phyloP scores from a whole-genome alignment of 1,140 invertebrate species.

The Neodiprion fabricii region DNA sequence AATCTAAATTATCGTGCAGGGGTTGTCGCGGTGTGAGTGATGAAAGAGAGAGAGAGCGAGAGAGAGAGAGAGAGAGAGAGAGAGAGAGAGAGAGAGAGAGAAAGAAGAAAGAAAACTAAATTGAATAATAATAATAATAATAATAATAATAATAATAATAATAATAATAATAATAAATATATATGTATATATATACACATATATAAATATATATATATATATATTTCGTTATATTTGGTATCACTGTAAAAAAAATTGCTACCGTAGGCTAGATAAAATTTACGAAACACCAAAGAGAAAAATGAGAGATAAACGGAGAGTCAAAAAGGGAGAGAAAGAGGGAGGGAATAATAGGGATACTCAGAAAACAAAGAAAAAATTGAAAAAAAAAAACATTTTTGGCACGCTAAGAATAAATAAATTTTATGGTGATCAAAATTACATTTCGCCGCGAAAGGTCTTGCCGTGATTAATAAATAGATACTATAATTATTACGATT shows the following conservation, averaged over 20 bases:
- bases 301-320: conserved; percentile 17
- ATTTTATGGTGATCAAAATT: conserved; percentile 36
- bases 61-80: conserved; percentile 16
- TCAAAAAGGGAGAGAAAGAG: conserved; percentile 36
- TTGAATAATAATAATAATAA: conserved; percentile 9
- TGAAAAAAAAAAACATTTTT: conserved; percentile 20
- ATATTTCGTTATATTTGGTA: too few relatives aligned
- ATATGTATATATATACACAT: too few relatives aligned
- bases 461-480: conserved; percentile 18
- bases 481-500: too few relatives aligned
- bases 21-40: too few relatives aligned
- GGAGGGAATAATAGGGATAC: conserved; percentile 28
- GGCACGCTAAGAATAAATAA: conserved; percentile 9
- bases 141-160: too few relatives aligned
- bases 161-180: too few relatives aligned
- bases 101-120: not conserved
- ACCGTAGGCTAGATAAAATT: not conserved
- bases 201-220: too few relatives aligned
- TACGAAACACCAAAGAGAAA: not conserved
- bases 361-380: conserved; percentile 26
- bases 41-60: conserved; percentile 17
- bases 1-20: too few relatives aligned
- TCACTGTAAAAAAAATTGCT: not conserved
- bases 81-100: not conserved
- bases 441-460: conserved; percentile 36